These are phyloP conservation scores for Argentina silus DNA, from an alignment of 2,797 vertebrate species.

Conservation along the genomic window DNA sequence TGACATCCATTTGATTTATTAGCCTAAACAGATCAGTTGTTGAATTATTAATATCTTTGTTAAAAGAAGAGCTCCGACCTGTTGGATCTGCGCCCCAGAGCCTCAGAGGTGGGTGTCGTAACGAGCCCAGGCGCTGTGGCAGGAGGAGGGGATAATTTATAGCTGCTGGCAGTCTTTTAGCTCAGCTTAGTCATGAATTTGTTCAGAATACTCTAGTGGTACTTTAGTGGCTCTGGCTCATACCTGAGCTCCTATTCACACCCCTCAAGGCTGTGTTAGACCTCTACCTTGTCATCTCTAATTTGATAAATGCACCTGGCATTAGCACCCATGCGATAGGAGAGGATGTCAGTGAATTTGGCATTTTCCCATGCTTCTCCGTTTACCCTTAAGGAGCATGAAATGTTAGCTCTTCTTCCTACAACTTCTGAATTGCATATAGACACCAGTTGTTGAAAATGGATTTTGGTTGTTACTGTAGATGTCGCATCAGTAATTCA, in stretches of 20 bases:
- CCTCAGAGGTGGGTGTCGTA: constrained; percentile 4
- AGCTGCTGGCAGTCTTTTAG: constrained; percentile 35
- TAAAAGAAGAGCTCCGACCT: not conserved
- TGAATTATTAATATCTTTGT: not conserved
- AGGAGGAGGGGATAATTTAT: constrained; percentile 30
- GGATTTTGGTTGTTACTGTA: too few relatives aligned
- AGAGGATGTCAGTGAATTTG: not conserved
- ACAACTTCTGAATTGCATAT: too few relatives aligned
- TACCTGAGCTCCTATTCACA: constrained; percentile 32
- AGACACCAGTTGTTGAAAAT: too few relatives aligned
- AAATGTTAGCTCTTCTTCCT: too few relatives aligned
- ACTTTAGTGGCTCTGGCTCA: constrained; percentile 48
- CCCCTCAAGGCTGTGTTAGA: constrained; percentile 28
- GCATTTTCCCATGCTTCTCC: too few relatives aligned
- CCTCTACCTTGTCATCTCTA: constrained; percentile 32
- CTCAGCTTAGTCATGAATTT: constrained; percentile 64
- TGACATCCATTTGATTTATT: too few relatives aligned
- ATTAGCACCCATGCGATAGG: not conserved
- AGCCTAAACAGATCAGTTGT: too few relatives aligned
- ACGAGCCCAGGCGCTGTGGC: constrained; percentile 3
- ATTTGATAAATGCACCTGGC: constrained; percentile 43
- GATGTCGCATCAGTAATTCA: too few relatives aligned
- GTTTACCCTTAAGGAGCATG: too few relatives aligned
- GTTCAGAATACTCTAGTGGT: constrained; percentile 47
- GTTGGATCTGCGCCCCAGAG: not conserved